These are phyloP conservation scores for Ptychobarbus kaznakovi DNA, from an alignment of 2,797 vertebrate species.

Conservation along the genomic window DNA sequence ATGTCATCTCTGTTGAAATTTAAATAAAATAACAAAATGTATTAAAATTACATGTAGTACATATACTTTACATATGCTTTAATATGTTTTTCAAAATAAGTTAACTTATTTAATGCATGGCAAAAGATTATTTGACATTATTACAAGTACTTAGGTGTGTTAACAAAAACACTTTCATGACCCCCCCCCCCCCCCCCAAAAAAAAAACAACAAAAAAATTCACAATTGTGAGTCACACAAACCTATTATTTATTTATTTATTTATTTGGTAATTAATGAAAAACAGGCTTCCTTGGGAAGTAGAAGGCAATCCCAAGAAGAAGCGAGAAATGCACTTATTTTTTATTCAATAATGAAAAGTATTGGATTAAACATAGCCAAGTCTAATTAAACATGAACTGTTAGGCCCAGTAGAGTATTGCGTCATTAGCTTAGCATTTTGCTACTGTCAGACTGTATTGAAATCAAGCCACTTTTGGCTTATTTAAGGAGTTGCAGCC, in stretches of 20 bases:
- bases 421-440: not conserved
- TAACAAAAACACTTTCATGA: not conserved
- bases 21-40: too few relatives aligned
- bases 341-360: not conserved
- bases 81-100: too few relatives aligned
- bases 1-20: too few relatives aligned
- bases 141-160: too few relatives aligned
- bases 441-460: not conserved
- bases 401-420: not conserved
- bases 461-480: not conserved
- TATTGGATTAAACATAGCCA: not conserved
- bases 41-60: too few relatives aligned
- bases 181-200: too few relatives aligned
- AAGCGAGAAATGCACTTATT: not conserved
- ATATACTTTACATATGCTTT: too few relatives aligned
- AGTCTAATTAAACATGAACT: not conserved
- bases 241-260: not conserved
- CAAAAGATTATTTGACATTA: too few relatives aligned
- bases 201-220: too few relatives aligned
- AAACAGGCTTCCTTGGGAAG: not conserved
- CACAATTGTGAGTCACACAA: not conserved
- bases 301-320: not conserved
- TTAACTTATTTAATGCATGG: too few relatives aligned
- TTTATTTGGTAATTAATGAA: not conserved
- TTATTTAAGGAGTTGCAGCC: not conserved